These are phyloP conservation scores for Etheostoma spectabile DNA, from an alignment of 2,113 vertebrate species.

Conservation along the genomic window DNA sequence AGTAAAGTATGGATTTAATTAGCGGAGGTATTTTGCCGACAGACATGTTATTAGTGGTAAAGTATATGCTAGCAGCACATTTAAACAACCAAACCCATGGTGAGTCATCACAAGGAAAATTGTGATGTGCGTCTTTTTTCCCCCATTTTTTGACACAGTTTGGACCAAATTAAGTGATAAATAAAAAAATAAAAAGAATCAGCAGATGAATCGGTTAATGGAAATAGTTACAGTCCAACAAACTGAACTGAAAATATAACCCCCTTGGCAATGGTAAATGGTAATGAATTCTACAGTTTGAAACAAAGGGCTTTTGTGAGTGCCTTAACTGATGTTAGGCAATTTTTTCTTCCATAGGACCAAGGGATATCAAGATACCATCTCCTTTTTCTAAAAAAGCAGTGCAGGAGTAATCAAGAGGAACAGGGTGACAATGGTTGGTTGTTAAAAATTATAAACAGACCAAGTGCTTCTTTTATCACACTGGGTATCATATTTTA, in stretches of 20 bases:
- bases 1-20: too few relatives aligned
- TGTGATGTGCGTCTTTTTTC: background rate
- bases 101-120: too few relatives aligned
- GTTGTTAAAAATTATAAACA: constrained; percentile 67
- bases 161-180: background rate
- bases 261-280: background rate
- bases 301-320: background rate
- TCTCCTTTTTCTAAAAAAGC: constrained; percentile 5
- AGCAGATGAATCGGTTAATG: background rate
- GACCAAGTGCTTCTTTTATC: constrained; percentile 60
- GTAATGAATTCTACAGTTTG: background rate
- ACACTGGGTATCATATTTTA: constrained; percentile 60
- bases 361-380: background rate
- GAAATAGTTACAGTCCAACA: background rate
- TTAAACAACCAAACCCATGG: too few relatives aligned
- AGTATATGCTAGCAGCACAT: too few relatives aligned
- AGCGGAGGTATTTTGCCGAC: too few relatives aligned
- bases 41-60: too few relatives aligned
- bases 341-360: background rate
- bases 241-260: background rate
- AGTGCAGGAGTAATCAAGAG: background rate
- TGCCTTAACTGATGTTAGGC: background rate
- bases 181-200: background rate
- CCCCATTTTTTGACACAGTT: background rate
- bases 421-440: constrained; percentile 58